phyloP scores from a whole-genome alignment of 2,113 vertebrate species.

The Nasalis larvatus region DNA sequence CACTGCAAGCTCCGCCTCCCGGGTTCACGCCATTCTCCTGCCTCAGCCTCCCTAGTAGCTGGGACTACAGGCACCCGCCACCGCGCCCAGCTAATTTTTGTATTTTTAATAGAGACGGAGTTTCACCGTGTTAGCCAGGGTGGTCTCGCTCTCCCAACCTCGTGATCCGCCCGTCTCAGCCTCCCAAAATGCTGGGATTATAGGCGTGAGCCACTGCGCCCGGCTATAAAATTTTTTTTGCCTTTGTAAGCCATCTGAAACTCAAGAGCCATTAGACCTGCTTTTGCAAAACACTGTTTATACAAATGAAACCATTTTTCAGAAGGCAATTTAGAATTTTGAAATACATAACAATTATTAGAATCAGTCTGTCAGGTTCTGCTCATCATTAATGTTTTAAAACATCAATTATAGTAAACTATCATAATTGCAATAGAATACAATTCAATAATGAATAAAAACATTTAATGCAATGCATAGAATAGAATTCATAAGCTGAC shows the following conservation, averaged over 20 bases:
- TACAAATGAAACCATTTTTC: conserved; percentile 25
- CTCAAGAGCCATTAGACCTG: not conserved
- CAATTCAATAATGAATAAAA: not conserved
- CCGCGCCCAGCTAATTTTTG: too few species aligned
- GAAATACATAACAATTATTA: not conserved
- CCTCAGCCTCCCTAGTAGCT: too few species aligned
- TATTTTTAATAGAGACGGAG: too few species aligned
- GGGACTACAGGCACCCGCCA: too few species aligned
- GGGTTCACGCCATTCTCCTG: too few species aligned
- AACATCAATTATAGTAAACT: not conserved
- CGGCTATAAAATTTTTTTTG: not conserved
- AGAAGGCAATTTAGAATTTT: not conserved
- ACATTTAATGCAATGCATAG: not conserved
- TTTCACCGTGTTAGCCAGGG: too few species aligned
- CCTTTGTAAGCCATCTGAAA: not conserved
- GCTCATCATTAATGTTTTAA: not conserved
- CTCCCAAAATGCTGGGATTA: too few species aligned
- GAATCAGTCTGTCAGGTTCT: not conserved
- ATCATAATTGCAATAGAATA: not conserved
- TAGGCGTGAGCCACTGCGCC: too few species aligned
- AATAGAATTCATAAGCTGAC: not conserved
- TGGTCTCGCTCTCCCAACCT: too few species aligned
- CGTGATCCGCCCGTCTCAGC: too few species aligned
- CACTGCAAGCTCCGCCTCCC: too few species aligned
- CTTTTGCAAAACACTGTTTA: not conserved